Evolutionary conservation across 2,888 invertebrate species (phyloP), one percentile per base, ranked within the genome.

Genomic region (Ectemnius lituratus): DNA sequence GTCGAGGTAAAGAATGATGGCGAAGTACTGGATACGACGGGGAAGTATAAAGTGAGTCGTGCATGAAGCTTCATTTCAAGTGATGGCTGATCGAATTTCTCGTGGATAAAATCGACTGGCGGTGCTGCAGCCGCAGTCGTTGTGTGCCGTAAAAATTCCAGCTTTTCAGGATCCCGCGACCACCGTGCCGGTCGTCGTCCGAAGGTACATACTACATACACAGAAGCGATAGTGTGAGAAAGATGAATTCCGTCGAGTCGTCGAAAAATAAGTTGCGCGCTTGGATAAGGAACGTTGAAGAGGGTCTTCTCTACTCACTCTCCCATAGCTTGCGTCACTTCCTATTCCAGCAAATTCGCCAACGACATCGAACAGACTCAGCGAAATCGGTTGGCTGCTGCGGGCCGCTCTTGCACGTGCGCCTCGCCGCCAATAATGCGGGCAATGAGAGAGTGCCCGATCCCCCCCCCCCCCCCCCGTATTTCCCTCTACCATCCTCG

Each of bases 361-460:
- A 65, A 73, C 74, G 73, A 80, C 46, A 63, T 73, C 76, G 66
- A 52, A 47, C 70, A 65, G 78, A 78, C 67, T 84, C 84, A 80
- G 81, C 84, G 63, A 76, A 83, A 84, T 81, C 81, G 70, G 59
- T 63, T 16, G 52, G 67, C 73, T 70, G 67, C 73, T 70, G 58
- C 70, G 68, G 64, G 60, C 73, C 62, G 64, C 8, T 37, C 37
- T 11, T 75, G 73, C 81, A 81, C 80, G 75, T 82, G 47, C 65
- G 70, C 62, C 64, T 49, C 66, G n/a, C n/a, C 62, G 60, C 73
- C 68, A 67, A 78, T 82, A 76, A 83, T 78, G 74, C 78, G 67
- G 64, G 76, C 75, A 75, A 78, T 68, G 80, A 76, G 74, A 80
- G 65, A 66, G 23, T 23, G 23, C 23, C 37, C 37, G 37, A 37